phyloP scores from a whole-genome alignment of 1,140 invertebrate species.

The Thereuonema tuberculata region DNA sequence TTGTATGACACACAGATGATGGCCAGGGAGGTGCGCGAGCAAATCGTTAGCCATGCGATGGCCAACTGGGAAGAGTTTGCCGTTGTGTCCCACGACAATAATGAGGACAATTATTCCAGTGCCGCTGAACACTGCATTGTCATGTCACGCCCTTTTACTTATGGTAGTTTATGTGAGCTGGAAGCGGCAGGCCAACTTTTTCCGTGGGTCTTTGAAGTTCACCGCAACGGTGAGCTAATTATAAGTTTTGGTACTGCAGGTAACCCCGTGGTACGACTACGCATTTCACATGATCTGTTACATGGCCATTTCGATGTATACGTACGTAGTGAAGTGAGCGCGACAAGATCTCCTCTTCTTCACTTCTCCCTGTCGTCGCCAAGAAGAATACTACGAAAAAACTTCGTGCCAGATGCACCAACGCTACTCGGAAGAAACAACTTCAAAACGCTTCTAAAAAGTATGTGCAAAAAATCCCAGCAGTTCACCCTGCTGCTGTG shows the following conservation, averaged over 20 bases:
- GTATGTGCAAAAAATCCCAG: neutral
- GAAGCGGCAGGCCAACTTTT: neutral
- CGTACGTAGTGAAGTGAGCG: neutral
- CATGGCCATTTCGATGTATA: neutral
- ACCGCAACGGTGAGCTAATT: neutral
- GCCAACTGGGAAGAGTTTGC: neutral
- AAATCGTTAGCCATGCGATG: neutral
- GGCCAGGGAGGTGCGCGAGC: neutral
- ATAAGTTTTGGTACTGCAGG: neutral
- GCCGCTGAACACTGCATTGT: neutral
- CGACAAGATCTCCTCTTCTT: neutral
- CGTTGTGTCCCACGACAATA: neutral
- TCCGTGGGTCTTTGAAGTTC: neutral
- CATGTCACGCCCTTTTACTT: neutral
- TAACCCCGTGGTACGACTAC: neutral
- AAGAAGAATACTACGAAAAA: neutral
- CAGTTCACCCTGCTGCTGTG: neutral
- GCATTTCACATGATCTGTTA: neutral
- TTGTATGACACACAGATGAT: neutral
- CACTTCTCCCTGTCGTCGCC: neutral
- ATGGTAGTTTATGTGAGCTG: neutral
- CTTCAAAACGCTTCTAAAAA: neutral
- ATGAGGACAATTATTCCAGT: neutral
- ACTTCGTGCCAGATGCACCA: neutral
- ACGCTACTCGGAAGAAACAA: neutral